Evolutionary conservation across 2,888 invertebrate genomes (phyloP), one percentile per base, ranked within the genome.

Genomic region (Physocephala rufipes): DNA sequence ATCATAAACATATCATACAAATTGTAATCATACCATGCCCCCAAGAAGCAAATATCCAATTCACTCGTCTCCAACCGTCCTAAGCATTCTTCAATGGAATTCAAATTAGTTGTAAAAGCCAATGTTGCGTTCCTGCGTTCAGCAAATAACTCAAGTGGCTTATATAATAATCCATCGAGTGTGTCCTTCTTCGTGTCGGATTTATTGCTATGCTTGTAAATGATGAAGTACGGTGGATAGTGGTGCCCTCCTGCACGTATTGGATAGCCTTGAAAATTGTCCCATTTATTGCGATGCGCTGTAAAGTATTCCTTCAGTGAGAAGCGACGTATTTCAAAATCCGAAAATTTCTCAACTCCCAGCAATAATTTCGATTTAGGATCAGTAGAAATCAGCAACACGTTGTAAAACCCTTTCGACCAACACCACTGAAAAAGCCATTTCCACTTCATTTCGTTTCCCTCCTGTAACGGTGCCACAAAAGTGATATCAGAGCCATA

Each of bases 221-320:
- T 66, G 30, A 69, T 62, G 13, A 66, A 24, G n/a, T 63, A 28
- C 1, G 72, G 72, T 19, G 72, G 72, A 58, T 72, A 66, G 55
- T 66, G 45, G 19, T 45, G 55, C 26, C 58, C 62, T 58, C 49
- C 63, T 15, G 45, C 49, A 19, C 58, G 65, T 47, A 72, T 47
- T 15, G 28, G 28, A 62, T 67, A 72, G 12, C 72, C 70, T 15
- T 64, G 70, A 15, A 53, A 24, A 36, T 70, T 16, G 3, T 0
- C 28, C 4, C 19, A 15, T 2, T 24, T 47, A n/a, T 19, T 55
- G 72, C 51, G 49, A n/a, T 24, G 19, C 45, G 24, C 9, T 36
- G 36, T 36, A n/a, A 70, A 16, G 62, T 72, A 72, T 12, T 26
- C 13, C 1, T n/a, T 1, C 1, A 68, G 16, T 2, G 69, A 36